These are phyloP conservation scores for Mesembrinibis cayennensis DNA, from an alignment of 2,113 vertebrate species.

Conservation along the genomic window DNA sequence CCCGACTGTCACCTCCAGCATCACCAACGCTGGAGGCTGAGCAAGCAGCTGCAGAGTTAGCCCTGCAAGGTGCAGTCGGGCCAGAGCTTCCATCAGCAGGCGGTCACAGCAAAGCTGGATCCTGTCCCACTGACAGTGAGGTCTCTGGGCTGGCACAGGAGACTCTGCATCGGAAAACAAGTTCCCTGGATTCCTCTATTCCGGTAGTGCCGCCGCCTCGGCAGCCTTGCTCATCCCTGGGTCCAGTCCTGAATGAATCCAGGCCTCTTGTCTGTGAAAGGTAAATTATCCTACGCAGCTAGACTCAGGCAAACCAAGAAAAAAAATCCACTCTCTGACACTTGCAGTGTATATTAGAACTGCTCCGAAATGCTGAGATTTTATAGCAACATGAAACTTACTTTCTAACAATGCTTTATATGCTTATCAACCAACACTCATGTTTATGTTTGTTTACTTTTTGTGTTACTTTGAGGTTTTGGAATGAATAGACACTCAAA, in stretches of 20 bases:
- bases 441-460: not conserved
- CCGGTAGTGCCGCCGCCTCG: conserved; percentile 91
- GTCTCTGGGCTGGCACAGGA: conserved; percentile 67
- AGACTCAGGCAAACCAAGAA: not conserved
- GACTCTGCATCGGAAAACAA: conserved; percentile 75
- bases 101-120: conserved; percentile 49
- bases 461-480: not conserved
- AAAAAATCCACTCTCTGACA: not conserved
- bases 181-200: conserved; percentile 74
- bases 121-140: conserved; percentile 76
- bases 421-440: not conserved
- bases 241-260: conserved; percentile 81
- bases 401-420: not conserved
- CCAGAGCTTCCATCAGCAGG: conserved; percentile 72
- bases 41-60: conserved; percentile 74
- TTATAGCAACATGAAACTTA: not conserved
- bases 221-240: conserved; percentile 93
- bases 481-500: not conserved
- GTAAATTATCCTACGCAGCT: conserved; percentile 61
- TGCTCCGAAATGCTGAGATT: not conserved
- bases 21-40: conserved; percentile 92
- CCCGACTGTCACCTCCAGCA: conserved; percentile 88
- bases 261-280: conserved; percentile 93
- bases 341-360: not conserved
- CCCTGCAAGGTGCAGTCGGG: conserved; percentile 85